These are phyloP conservation scores for Coluber constrictor DNA, from an alignment of 2,797 vertebrate genomes.

Conservation along the genomic window DNA sequence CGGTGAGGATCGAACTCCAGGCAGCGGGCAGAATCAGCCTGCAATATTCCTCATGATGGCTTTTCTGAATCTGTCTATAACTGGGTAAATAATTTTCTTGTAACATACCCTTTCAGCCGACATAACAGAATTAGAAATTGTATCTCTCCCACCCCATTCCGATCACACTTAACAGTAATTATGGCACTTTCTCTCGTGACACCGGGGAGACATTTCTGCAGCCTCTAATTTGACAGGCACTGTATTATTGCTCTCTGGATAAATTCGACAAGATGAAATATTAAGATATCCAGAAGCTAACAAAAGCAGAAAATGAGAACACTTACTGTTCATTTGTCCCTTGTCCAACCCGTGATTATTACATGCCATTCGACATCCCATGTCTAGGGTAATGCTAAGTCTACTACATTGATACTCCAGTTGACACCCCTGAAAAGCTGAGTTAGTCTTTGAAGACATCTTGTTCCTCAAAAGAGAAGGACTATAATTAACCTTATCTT, in stretches of 20 bases:
- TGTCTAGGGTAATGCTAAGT: conserved; percentile 69
- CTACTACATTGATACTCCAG: conserved; percentile 65
- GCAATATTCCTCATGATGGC: conserved; percentile 42
- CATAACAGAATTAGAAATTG: conserved; percentile 60
- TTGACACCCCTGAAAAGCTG: conserved; percentile 52
- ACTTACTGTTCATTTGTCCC: conserved; percentile 58
- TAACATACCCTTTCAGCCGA: conserved; percentile 56
- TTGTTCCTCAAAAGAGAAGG: conserved; percentile 55
- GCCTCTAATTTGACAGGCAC: conserved; percentile 72
- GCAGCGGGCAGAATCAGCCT: background rate
- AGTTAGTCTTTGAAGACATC: conserved; percentile 55
- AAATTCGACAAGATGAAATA: conserved; percentile 72
- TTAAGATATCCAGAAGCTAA: conserved; percentile 73
- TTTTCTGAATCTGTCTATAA: conserved; percentile 64
- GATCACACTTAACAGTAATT: conserved; percentile 67
- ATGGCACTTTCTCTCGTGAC: conserved; percentile 37
- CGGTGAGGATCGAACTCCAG: background rate
- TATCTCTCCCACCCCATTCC: conserved; percentile 55
- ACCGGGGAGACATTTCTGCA: conserved; percentile 68
- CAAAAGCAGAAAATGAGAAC: conserved; percentile 70
- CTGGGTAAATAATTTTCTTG: conserved; percentile 70
- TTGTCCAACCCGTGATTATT: conserved; percentile 65
- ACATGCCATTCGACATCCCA: conserved; percentile 68
- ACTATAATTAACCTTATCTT: conserved; percentile 65
- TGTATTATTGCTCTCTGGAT: conserved; percentile 70